phyloP scores from a whole-genome alignment of 1,140 invertebrate species.

The Sipha flava region DNA sequence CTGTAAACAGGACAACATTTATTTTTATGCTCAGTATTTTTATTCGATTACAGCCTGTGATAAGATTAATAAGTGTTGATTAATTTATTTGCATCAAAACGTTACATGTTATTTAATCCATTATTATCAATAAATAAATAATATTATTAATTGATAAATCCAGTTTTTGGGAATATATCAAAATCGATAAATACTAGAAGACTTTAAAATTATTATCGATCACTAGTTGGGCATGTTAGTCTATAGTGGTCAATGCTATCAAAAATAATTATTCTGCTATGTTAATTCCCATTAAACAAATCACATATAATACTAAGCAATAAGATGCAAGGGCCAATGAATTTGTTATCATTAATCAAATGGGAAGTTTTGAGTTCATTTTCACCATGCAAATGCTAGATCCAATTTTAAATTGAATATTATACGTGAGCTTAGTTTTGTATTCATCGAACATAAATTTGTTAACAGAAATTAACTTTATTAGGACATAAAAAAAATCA shows the following conservation, averaged over 20 bases:
- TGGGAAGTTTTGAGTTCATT: conserved; percentile 34
- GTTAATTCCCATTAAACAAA: conserved; percentile 25
- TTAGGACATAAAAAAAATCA: neutral
- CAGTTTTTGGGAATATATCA: conserved; percentile 29
- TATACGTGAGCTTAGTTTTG: conserved; percentile 33
- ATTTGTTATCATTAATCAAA: conserved; percentile 27
- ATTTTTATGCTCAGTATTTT: no score
- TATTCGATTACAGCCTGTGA: no score
- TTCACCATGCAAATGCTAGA: conserved; percentile 31
- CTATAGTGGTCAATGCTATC: conserved; percentile 31
- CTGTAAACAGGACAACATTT: no score
- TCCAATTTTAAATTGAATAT: conserved; percentile 32
- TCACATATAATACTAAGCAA: neutral
- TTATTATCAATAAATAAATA: no score
- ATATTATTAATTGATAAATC: no score
- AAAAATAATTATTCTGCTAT: conserved; percentile 21
- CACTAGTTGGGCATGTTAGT: conserved; percentile 34
- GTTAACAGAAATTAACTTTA: conserved; percentile 6
- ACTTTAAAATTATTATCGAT: conserved; percentile 34
- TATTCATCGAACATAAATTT: conserved; percentile 15
- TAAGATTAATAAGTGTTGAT: no score
- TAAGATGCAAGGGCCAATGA: conserved; percentile 18
- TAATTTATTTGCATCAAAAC: no score
- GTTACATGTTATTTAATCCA: no score
- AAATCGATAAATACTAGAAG: conserved; percentile 29